Percentiles rank a stretch among this genome's conserved stretches.
Evolutionary conservation across 2,797 vertebrate genomes (phyloP).

Genomic region (Neosilurus mollespiculum): DNA sequence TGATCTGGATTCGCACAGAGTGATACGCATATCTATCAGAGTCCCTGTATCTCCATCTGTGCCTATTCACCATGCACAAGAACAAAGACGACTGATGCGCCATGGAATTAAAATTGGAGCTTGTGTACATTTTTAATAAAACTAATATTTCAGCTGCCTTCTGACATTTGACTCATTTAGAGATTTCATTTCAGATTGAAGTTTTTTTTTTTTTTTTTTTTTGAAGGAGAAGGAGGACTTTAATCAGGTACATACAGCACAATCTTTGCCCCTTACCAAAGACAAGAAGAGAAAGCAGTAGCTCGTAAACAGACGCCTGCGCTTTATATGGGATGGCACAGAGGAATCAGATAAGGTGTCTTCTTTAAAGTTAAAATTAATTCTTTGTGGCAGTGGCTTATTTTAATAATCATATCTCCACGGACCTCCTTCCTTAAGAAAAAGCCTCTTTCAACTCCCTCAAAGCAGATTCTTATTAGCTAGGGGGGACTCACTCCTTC

Average conservation of each 20-base stretch:
- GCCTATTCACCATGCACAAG: constrained; percentile 60
- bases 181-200: constrained; percentile 72
- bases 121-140: constrained; percentile 78
- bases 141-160: constrained; percentile 75
- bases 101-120: constrained; percentile 77
- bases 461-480: constrained; percentile 75
- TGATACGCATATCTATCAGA: constrained; percentile 44
- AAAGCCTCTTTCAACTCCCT: constrained; percentile 72
- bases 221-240: constrained; percentile 50
- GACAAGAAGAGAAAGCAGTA: constrained; percentile 53
- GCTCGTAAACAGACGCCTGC: constrained; percentile 41
- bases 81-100: constrained; percentile 69
- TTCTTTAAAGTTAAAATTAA: constrained; percentile 63
- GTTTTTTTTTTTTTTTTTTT: constrained; percentile 49
- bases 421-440: constrained; percentile 59
- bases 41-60: constrained; percentile 64
- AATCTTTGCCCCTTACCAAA: constrained; percentile 47
- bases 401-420: constrained; percentile 75
- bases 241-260: constrained; percentile 58
- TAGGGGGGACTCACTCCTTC: constrained; percentile 63
- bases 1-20: constrained; percentile 34
- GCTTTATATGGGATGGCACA: constrained; percentile 49
- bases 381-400: constrained; percentile 68
- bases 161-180: constrained; percentile 73
- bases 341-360: constrained; percentile 66